Conservation (phyloP, 2,797 vertebrate species). For the Scomberomorus guttatus region DNA sequence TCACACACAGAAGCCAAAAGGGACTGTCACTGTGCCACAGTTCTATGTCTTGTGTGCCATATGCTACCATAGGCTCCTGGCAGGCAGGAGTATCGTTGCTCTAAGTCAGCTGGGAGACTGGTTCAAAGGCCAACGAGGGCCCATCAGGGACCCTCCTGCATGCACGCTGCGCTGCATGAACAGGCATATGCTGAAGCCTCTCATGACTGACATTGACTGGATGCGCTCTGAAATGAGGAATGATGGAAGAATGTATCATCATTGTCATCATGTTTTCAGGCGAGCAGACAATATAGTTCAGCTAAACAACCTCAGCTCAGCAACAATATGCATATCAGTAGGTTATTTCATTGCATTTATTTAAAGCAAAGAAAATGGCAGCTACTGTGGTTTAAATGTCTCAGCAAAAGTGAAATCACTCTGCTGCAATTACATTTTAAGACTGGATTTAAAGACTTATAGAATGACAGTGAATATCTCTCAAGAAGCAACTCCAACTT, state of each 20-base stretch:
- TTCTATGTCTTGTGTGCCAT: constrained; percentile 64
- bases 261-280: neutral
- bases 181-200: constrained; percentile 21
- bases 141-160: constrained; percentile 51
- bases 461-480: neutral
- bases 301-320: neutral
- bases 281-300: neutral
- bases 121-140: constrained; percentile 76
- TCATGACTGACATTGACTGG: constrained; percentile 18
- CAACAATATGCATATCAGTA: neutral
- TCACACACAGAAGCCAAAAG: constrained; percentile 52
- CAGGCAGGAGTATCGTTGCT: constrained; percentile 57
- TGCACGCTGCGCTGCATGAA: constrained; percentile 15
- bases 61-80: constrained; percentile 69
- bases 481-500: constrained; percentile 1
- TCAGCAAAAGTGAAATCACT: neutral
- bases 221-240: neutral
- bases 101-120: constrained; percentile 54
- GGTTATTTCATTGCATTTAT: neutral
- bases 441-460: neutral
- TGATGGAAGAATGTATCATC: neutral
- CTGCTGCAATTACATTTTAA: neutral
- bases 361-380: neutral
- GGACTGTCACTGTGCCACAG: constrained; percentile 66
- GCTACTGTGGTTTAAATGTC: neutral